Percentiles rank a stretch among this genome's conserved stretches.
Conservation (phyloP, 1,140 invertebrate species). For the Dendroctonus ponderosae region DNA sequence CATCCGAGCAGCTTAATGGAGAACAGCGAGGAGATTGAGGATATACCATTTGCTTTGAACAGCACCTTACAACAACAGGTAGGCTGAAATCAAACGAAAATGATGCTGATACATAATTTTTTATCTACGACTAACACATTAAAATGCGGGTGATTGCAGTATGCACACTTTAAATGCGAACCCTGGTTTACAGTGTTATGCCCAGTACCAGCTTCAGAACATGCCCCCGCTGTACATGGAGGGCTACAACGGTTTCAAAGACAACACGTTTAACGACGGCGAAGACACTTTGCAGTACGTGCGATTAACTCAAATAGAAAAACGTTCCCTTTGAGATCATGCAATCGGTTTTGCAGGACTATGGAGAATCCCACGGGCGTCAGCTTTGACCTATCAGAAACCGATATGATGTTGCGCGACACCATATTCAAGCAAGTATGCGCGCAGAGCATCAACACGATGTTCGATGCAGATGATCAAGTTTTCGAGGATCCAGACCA, state of each 20-base stretch:
- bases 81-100: conserved; percentile 22
- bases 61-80: conserved; percentile 40
- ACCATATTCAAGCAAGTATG: conserved; percentile 61
- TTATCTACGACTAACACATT: too few relatives aligned
- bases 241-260: conserved; percentile 62
- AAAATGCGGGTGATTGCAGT: too few relatives aligned
- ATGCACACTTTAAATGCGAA: not conserved
- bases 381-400: conserved; percentile 55
- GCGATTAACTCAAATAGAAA: conserved; percentile 3
- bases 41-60: conserved; percentile 38
- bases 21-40: conserved; percentile 44
- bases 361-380: conserved; percentile 56
- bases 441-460: conserved; percentile 52
- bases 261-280: conserved; percentile 65
- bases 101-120: too few relatives aligned
- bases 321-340: not conserved
- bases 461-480: conserved; percentile 57
- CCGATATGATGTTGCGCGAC: conserved; percentile 52
- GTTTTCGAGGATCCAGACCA: conserved; percentile 54
- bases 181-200: conserved; percentile 35
- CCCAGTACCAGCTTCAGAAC: conserved; percentile 43
- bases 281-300: conserved; percentile 60
- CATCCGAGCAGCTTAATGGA: conserved; percentile 45
- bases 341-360: conserved; percentile 32
- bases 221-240: conserved; percentile 48